These are phyloP conservation scores for Styela clava DNA, from an alignment of 23 tunicate genomes.

Conservation along the genomic window DNA sequence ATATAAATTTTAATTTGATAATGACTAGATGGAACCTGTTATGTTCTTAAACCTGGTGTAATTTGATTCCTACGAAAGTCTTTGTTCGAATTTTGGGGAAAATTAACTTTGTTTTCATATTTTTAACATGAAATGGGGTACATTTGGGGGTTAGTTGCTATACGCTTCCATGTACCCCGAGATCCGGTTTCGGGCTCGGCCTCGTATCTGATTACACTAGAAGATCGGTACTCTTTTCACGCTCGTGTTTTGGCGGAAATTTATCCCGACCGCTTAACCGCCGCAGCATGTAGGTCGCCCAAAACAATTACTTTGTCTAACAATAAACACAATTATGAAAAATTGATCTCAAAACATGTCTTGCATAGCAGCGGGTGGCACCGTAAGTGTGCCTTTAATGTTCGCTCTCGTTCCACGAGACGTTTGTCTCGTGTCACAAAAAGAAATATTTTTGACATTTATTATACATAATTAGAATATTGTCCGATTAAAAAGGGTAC, in stretches of 20 bases:
- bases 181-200: conserved; percentile 1
- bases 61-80: no score
- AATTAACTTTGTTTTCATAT: no score
- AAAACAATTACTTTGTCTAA: background rate
- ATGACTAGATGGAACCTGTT: no score
- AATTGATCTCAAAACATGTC: background rate
- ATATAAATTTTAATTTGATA: no score
- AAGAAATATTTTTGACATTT: background rate
- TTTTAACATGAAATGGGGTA: no score
- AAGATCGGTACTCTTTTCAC: background rate
- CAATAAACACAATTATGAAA: background rate
- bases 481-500: background rate
- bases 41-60: no score
- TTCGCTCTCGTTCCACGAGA: background rate
- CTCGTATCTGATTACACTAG: background rate
- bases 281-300: background rate
- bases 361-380: background rate
- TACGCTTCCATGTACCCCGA: background rate
- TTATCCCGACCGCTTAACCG: background rate
- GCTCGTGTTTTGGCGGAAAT: background rate
- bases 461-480: background rate
- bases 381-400: background rate
- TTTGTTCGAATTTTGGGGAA: no score
- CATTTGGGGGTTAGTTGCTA: no score
- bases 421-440: background rate